Evolutionary conservation across 2,888 invertebrate species (phyloP).

Genomic region (Mesorhabditis belari): DNA sequence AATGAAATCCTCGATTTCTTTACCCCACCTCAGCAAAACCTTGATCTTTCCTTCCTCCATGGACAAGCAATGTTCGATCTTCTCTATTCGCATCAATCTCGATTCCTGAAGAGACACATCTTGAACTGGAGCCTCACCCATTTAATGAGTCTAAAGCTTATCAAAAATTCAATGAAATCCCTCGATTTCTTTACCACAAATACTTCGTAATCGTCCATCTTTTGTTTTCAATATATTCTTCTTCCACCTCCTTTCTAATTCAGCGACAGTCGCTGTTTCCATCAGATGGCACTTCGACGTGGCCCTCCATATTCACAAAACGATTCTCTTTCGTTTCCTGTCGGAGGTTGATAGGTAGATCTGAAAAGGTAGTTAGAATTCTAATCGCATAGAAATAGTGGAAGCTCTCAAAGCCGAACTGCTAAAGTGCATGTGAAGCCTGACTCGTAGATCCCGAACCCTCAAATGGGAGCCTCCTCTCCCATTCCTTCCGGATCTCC

Average conservation of each 20-base stretch:
- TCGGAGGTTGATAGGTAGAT: conserved; percentile 47
- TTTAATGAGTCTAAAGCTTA: conserved; percentile 46
- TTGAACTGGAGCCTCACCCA: conserved; percentile 47
- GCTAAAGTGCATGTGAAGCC: conserved; percentile 22
- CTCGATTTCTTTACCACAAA: too few species aligned
- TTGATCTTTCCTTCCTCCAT: conserved; percentile 39
- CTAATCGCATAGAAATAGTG: too few species aligned
- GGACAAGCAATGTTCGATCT: conserved; percentile 41
- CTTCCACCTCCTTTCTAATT: conserved; percentile 62
- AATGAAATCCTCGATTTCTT: neutral
- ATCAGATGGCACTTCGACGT: conserved; percentile 55
- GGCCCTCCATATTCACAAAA: conserved; percentile 59
- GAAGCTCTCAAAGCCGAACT: too few species aligned
- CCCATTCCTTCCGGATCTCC: conserved; percentile 12
- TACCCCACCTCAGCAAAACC: conserved; percentile 6
- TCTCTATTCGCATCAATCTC: conserved; percentile 44
- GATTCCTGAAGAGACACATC: conserved; percentile 46
- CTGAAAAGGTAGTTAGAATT: conserved; percentile 10
- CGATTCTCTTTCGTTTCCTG: conserved; percentile 41
- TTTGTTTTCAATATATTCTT: conserved; percentile 59
- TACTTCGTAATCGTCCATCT: conserved; percentile 59
- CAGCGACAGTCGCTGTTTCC: conserved; percentile 54
- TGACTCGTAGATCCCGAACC: conserved; percentile 29
- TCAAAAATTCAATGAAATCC: neutral
- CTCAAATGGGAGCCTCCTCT: conserved; percentile 23